A percentile compares a stretch with the other conserved stretches of the same genome.
phyloP scores from a whole-genome alignment of 2,113 vertebrate genomes.

The Otocyon megalotis region DNA sequence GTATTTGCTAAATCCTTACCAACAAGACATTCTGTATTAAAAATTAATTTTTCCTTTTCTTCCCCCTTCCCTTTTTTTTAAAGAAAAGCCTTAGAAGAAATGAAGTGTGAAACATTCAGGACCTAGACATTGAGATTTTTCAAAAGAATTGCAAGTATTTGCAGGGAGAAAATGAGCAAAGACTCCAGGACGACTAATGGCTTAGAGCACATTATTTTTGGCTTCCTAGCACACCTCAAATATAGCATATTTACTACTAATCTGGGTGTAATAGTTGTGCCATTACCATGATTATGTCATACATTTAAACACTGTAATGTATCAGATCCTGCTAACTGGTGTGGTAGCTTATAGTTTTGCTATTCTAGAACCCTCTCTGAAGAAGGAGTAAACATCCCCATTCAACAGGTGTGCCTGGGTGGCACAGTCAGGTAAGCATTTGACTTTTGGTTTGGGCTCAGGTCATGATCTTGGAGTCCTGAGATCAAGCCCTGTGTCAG shows the following conservation, averaged over 20 bases:
- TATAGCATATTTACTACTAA: background rate
- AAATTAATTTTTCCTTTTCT: background rate
- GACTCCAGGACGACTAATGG: background rate
- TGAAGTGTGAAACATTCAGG: background rate
- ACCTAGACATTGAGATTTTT: background rate
- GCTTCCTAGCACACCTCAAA: background rate
- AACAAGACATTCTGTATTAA: background rate
- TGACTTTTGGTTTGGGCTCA: background rate
- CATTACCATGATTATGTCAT: background rate
- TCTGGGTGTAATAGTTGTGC: background rate
- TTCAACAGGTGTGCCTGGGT: background rate
- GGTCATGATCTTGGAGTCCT: background rate
- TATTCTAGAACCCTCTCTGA: background rate
- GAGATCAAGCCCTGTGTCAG: background rate
- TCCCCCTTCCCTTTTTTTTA: background rate
- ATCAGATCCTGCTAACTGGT: background rate
- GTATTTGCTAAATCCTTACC: background rate
- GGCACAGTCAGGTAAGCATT: background rate
- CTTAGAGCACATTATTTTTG: background rate
- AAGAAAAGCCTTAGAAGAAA: background rate
- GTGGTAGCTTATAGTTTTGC: background rate
- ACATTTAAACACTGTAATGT: background rate
- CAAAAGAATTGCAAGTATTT: background rate
- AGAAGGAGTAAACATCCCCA: background rate
- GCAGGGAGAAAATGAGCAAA: background rate